Percentiles rank a stretch among this genome's conserved stretches.
Conservation (phyloP, 2,797 vertebrate species). For the Hyperoplus lanceolatus region DNA sequence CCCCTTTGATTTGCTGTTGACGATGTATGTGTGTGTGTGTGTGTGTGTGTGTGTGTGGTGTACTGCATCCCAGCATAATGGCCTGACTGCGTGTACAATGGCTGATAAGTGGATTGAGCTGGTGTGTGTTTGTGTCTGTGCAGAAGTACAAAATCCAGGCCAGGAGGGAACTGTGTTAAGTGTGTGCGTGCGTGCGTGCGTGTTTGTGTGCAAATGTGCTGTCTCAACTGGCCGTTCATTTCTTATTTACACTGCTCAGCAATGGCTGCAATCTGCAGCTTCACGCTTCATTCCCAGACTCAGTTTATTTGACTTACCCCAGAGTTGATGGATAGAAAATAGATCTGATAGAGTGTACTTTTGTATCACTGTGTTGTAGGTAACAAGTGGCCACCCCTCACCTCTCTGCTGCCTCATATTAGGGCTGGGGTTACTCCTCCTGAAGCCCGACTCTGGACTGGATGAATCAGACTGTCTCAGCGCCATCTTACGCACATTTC, state of each 20-base stretch:
- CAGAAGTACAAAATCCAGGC: not conserved
- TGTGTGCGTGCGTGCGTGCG: not conserved
- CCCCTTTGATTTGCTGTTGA: constrained; percentile 9
- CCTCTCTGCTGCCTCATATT: constrained; percentile 91
- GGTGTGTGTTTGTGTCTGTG: not conserved
- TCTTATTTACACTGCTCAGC: not conserved
- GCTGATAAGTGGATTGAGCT: constrained; percentile 5
- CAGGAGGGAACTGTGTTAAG: not conserved
- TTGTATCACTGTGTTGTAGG: not conserved
- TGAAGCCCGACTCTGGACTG: constrained; percentile 88
- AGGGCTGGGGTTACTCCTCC: constrained; percentile 87
- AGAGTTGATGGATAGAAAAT: not conserved
- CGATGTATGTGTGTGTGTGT: constrained; percentile 20
- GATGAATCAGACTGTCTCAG: constrained; percentile 89
- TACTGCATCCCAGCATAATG: constrained; percentile 2
- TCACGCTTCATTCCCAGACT: not conserved
- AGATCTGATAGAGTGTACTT: not conserved
- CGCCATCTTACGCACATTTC: constrained; percentile 87
- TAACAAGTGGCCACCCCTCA: constrained; percentile 68
- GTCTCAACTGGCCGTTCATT: not conserved
- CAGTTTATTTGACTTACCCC: not conserved
- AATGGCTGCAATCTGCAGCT: not conserved
- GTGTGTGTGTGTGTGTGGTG: not conserved
- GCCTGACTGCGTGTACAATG: not conserved
- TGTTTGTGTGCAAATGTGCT: not conserved